A percentile compares a stretch with the other conserved stretches of the same genome.
Evolutionary conservation across 2,113 vertebrate genomes (phyloP).

Genomic region (Piaya cayana): DNA sequence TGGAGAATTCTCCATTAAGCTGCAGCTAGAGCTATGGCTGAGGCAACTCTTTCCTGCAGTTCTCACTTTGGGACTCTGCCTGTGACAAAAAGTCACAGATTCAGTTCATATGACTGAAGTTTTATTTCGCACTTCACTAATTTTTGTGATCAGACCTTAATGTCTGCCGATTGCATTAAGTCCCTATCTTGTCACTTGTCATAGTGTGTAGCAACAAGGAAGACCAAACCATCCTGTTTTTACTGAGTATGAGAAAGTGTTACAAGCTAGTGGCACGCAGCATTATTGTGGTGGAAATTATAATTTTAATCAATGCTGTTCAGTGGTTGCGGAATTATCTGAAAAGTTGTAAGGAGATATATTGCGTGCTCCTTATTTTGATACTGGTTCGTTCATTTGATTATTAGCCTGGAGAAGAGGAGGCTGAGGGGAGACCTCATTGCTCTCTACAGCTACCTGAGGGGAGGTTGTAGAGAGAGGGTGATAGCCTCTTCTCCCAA

Average conservation of each 20-base stretch:
- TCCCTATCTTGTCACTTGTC: neutral
- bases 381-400: neutral
- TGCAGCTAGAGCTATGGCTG: fast-evolving
- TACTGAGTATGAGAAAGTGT: neutral
- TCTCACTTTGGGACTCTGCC: neutral
- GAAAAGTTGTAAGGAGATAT: neutral
- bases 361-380: neutral
- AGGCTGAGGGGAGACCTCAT: too few species aligned
- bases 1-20: neutral
- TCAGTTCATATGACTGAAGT: neutral
- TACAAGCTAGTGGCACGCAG: neutral
- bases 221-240: neutral
- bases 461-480: too few species aligned
- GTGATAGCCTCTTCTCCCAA: too few species aligned
- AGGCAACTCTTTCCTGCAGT: neutral
- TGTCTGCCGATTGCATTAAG: neutral
- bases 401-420: too few species aligned
- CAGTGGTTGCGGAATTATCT: neutral
- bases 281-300: neutral
- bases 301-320: neutral
- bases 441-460: too few species aligned
- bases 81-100: neutral
- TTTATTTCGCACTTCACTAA: neutral
- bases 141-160: neutral
- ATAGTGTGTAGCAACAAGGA: neutral